Evolutionary conservation across 2,797 vertebrate genomes (phyloP).

Genomic region (Chaetodon trifasciatus): DNA sequence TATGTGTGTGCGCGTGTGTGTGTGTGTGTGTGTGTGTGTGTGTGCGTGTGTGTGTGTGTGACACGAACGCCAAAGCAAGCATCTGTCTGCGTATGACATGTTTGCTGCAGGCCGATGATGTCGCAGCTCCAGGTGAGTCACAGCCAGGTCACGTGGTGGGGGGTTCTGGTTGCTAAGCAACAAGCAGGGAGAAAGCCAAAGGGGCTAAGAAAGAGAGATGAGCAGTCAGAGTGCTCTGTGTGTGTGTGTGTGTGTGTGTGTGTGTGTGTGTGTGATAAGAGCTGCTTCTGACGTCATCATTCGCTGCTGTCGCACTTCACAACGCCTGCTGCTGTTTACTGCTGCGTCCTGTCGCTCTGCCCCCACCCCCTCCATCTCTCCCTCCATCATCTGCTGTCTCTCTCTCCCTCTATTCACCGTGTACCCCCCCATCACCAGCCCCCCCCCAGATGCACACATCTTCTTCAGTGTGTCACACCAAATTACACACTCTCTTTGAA

Average conservation of each 20-base stretch:
- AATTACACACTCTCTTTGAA: conserved; percentile 46
- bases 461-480: conserved; percentile 45
- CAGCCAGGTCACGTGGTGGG: conserved; percentile 80
- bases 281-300: conserved; percentile 78
- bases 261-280: conserved; percentile 62
- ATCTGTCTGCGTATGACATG: conserved; percentile 62
- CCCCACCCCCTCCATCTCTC: conserved; percentile 2
- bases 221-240: conserved; percentile 61
- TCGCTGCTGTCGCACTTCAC: conserved; percentile 73
- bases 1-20: not conserved
- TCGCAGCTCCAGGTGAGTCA: conserved; percentile 90
- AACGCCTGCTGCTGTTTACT: conserved; percentile 49
- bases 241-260: conserved; percentile 45
- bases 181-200: conserved; percentile 83
- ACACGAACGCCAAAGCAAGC: conserved; percentile 13
- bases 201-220: conserved; percentile 80
- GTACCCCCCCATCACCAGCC: not conserved
- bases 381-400: conserved; percentile 9
- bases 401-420: conserved; percentile 14
- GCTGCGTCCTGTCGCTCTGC: conserved; percentile 34
- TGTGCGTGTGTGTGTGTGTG: conserved; percentile 9
- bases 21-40: conserved; percentile 1
- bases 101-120: conserved; percentile 80
- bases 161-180: conserved; percentile 86
- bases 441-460: conserved; percentile 28